phyloP scores from a whole-genome alignment of 1,140 invertebrate genomes.

The Penaeus japonicus region DNA sequence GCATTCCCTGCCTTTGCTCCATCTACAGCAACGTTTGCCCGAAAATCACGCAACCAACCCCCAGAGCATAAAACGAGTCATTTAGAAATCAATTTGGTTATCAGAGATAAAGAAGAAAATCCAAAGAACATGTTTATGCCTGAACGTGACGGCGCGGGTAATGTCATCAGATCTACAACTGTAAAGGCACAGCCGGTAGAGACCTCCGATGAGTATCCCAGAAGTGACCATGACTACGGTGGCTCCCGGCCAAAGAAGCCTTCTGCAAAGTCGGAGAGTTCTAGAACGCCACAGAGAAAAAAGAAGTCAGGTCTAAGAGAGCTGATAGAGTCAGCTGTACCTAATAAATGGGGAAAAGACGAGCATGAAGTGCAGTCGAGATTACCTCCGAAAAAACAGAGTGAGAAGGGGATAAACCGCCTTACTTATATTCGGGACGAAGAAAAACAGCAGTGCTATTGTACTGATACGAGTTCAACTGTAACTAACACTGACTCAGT shows the following conservation, averaged over 20 bases:
- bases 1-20: conserved; percentile 7
- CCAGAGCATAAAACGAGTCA: conserved; percentile 34
- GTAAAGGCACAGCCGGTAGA: not conserved
- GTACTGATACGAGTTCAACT: conserved; percentile 42
- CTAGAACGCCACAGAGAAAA: conserved; percentile 19
- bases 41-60: not conserved
- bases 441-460: not conserved
- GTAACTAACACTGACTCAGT: conserved; percentile 26
- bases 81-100: conserved; percentile 31
- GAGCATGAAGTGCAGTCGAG: not conserved
- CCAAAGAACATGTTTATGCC: too few relatives aligned
- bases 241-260: not conserved
- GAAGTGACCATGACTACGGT: conserved; percentile 27
- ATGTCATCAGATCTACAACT: too few relatives aligned
- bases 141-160: too few relatives aligned
- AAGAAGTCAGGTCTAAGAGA: conserved; percentile 35
- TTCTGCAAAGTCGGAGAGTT: not conserved
- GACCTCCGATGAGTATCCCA: conserved; percentile 43
- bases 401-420: not conserved
- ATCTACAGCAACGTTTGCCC: not conserved
- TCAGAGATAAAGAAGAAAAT: not conserved
- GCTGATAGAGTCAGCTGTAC: not conserved
- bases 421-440: too few relatives aligned
- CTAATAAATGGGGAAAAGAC: not conserved
- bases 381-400: not conserved